Base-by-base conservation (phyloP, 2,113 vertebrate genomes). In the Stigmatopora argus region DNA sequence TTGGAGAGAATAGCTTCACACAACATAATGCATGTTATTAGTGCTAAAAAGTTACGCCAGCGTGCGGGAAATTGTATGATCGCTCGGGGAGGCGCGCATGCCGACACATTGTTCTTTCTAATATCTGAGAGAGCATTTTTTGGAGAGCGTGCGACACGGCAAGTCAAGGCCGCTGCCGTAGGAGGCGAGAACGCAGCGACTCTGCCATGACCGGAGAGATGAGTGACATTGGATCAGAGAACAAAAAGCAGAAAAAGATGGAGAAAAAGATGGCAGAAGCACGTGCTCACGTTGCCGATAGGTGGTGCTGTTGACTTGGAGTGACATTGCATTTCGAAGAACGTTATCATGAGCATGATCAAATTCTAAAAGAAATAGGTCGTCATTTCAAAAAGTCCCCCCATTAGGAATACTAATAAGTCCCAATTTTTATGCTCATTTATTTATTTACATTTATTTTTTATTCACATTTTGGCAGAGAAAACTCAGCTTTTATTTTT, bases 41-140 rank as follows among this genome's bases (percentile, higher is more conserved):
- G n/a, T n/a, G n/a, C n/a, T n/a, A n/a, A 48, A 48, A 15, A 15
- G 12, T 13, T 7, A 4, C 14, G 23, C 14, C 13, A 55, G 46
- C 46, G 15, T 48, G 14, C 15, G 46, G 46, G 46, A 18, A 31
- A 19, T 14, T 0, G 53, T 8, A 14, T 2, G 18, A 51, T 9
- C 48, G 15, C 46, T 48, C 3, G 46, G 46, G 71, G 88, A 69
- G 85, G 91, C 90, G 88, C 89, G 93, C 90, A 66, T 11, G 51
- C 45, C 68, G 90, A 94, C 92, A 86, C 35, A 77, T 3, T 93
- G 93, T 95, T 93, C 93, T 70, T 23, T 56, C 89, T 90, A 93
- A 94, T 95, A 96, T 86, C 74, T 23, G 59, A 7, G 7, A 23
- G 41, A 11, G 1, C 52, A 73, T 81, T 82, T 31, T 87, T 14